These are phyloP conservation scores for Subacronicta megacephala DNA, from an alignment of 2,888 invertebrate genomes.

Conservation along the genomic window DNA sequence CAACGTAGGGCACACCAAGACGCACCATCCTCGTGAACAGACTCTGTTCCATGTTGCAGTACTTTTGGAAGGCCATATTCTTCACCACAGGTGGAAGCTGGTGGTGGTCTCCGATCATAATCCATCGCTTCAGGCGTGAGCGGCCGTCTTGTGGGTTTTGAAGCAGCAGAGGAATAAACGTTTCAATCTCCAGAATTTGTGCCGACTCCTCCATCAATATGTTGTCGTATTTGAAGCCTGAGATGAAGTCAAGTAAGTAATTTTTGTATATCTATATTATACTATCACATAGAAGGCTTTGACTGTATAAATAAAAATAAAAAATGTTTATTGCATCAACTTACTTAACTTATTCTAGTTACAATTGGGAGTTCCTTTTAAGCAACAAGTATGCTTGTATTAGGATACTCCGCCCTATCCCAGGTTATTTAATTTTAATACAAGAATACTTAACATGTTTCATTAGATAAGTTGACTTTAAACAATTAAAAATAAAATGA, in stretches of 20 bases:
- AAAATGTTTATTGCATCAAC: no score
- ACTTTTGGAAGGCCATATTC: conserved; percentile 99
- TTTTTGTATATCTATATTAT: no score
- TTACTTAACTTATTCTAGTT: no score
- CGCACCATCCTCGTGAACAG: conserved; percentile 98
- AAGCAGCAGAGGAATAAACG: conserved; percentile 99
- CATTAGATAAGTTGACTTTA: no score
- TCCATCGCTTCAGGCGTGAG: conserved; percentile 99
- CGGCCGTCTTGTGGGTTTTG: conserved; percentile 99
- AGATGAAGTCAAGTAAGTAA: not conserved
- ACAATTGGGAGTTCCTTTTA: no score
- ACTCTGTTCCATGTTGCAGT: conserved; percentile 99
- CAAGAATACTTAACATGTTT: no score
- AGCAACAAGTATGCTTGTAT: no score
- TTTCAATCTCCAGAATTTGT: conserved; percentile 99
- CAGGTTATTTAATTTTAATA: no score
- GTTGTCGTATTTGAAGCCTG: conserved; percentile 98
- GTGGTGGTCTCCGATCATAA: conserved; percentile 99
- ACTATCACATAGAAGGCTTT: no score
- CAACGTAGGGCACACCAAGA: conserved; percentile 98
- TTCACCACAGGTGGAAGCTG: conserved; percentile 99
- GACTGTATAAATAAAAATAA: no score
- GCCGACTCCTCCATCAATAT: conserved; percentile 99
- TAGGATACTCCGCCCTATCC: no score
- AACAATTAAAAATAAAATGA: no score